Evolutionary conservation across 2,888 invertebrate species (phyloP).

Genomic region (Thumatha senex): DNA sequence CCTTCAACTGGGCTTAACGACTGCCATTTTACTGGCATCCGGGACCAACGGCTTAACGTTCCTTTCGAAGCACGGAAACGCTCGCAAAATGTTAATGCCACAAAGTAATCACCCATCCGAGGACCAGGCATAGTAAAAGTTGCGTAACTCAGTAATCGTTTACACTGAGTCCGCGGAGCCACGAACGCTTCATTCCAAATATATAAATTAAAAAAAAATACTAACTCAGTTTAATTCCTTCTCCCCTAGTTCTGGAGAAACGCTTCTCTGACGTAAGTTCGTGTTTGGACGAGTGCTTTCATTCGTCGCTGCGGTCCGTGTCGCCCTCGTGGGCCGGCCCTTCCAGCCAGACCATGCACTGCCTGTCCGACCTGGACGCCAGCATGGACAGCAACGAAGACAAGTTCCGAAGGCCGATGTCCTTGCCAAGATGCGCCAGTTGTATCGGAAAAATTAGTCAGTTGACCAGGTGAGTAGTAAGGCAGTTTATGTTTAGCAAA

Average conservation of each 20-base stretch:
- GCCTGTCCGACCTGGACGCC: constrained; percentile 71
- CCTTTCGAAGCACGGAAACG: too few relatives aligned
- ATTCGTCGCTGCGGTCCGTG: constrained; percentile 66
- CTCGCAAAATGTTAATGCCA: too few relatives aligned
- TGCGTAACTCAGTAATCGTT: too few relatives aligned
- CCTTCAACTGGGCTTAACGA: too few relatives aligned
- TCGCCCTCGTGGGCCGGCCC: constrained; percentile 73
- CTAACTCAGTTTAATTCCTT: too few relatives aligned
- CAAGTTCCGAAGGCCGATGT: constrained; percentile 69
- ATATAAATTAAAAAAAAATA: not conserved
- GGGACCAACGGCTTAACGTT: too few relatives aligned
- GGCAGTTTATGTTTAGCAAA: too few relatives aligned
- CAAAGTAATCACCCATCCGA: too few relatives aligned
- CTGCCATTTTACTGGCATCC: too few relatives aligned
- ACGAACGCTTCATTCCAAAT: not conserved
- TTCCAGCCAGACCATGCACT: constrained; percentile 76
- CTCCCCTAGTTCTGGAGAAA: constrained; percentile 64
- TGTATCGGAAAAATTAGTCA: constrained; percentile 91
- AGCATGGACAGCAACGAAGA: constrained; percentile 72
- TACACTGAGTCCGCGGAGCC: too few relatives aligned
- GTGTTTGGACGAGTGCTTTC: constrained; percentile 74
- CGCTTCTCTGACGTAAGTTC: constrained; percentile 76
- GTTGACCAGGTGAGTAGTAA: constrained; percentile 76
- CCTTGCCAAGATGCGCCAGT: constrained; percentile 87
- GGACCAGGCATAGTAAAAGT: too few relatives aligned